Conservation (phyloP, 1,140 invertebrate genomes). For the Neodiprion lecontei region DNA sequence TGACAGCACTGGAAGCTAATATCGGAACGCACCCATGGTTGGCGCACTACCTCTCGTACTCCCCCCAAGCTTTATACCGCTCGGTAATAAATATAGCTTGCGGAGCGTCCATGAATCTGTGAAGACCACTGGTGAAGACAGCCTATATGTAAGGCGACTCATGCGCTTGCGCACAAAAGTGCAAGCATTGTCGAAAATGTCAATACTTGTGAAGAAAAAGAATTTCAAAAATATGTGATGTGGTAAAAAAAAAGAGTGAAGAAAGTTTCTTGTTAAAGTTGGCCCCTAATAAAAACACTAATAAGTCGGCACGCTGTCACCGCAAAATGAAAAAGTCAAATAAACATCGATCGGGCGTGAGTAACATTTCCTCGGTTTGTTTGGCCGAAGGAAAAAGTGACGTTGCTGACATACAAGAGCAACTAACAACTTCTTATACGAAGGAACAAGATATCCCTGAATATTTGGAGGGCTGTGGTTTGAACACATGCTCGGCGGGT, state of each 20-base stretch:
- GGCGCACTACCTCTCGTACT: too few relatives aligned
- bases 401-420: conserved; percentile 40
- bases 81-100: too few relatives aligned
- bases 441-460: conserved; percentile 61
- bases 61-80: too few relatives aligned
- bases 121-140: neutral
- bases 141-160: neutral
- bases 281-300: conserved; percentile 12
- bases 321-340: conserved; percentile 55
- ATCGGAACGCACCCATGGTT: too few relatives aligned
- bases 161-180: conserved; percentile 40
- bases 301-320: neutral
- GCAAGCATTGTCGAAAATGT: conserved; percentile 44
- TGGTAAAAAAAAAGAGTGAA: conserved; percentile 28
- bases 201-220: conserved; percentile 37
- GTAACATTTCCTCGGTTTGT: conserved; percentile 53
- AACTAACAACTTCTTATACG: conserved; percentile 49
- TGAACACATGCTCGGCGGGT: conserved; percentile 47
- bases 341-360: conserved; percentile 51
- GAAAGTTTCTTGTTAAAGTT: conserved; percentile 34
- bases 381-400: conserved; percentile 46
- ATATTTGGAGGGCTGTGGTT: conserved; percentile 56
- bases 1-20: too few relatives aligned
- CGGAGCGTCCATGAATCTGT: too few relatives aligned
- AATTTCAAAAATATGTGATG: conserved; percentile 36